Base-by-base conservation (phyloP, 1,140 invertebrate species). In the Megalopta genalis region DNA sequence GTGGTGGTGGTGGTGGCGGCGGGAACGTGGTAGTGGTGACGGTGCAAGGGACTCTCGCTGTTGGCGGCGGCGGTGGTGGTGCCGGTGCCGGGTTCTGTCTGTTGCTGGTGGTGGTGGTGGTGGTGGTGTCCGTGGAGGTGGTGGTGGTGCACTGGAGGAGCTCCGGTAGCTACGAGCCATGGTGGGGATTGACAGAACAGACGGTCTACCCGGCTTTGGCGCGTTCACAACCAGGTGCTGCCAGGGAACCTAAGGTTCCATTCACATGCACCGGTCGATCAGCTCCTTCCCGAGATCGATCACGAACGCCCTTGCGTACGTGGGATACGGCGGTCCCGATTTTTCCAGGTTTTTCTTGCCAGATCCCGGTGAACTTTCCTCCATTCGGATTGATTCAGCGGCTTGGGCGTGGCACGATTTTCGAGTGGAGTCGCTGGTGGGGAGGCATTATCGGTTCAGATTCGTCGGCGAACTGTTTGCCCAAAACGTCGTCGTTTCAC, bases 201-300 rank as follows among this genome's bases (percentile, higher is more conserved):
- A 87, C 79, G 78, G 80, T 88, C 85, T 82, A 80, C 86, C 78
- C 71, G 83, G 84, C 81, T 79, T 81, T 81, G 78, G 62, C 79
- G 82, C 80, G 80, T 87, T 88, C 85, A 83, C 83, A 81, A 80
- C 68, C 76, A 79, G 80, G 52, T 80, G 57, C 59, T 69, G 70
- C 62, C 67, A 62, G 68, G 52, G 52, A 76, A 67, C 83, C 83
- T 80, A 85, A 82, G 68, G 84, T 74, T 68, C 67, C 49, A 59
- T 69, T 80, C 82, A 78, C 82, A 85, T 77, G 57, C 68, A 32
- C 21, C 37, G 59, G 66, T 69, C 70, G 63, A 77, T 57, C 57
- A 54, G 71, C 70, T 66, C 42, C 49, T 32, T 32, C 32, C 64
- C 62, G 32, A 69, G 69, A 79, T 83, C 68, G 60, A 37, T 63